phyloP scores from a whole-genome alignment of 2,113 vertebrate genomes.

The Barbus barbus region DNA sequence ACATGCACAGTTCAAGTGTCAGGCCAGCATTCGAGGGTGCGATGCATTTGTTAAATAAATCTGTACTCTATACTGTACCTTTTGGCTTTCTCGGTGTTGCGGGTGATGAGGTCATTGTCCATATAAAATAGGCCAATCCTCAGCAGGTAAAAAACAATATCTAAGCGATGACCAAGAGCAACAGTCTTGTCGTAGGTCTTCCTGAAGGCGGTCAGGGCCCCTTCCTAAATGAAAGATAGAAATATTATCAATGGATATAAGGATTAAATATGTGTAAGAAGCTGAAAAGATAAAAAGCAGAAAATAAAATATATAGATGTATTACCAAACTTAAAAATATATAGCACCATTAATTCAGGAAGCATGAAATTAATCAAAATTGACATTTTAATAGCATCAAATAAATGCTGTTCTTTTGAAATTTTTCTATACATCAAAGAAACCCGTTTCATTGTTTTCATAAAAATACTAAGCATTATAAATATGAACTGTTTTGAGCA shows the following conservation, averaged over 20 bases:
- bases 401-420: too few relatives aligned
- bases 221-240: conserved; percentile 79
- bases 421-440: too few relatives aligned
- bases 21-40: neutral
- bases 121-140: conserved; percentile 98
- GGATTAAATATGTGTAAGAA: neutral
- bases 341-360: too few relatives aligned
- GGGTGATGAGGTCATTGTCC: conserved; percentile 97
- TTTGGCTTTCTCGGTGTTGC: conserved; percentile 97
- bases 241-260: neutral
- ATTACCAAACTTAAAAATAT: too few relatives aligned
- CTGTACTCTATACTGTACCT: conserved; percentile 74
- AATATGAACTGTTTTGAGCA: too few relatives aligned
- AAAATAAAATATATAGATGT: neutral
- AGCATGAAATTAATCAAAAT: too few relatives aligned
- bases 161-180: conserved; percentile 92
- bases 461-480: too few relatives aligned
- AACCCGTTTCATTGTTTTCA: too few relatives aligned
- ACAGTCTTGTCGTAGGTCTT: conserved; percentile 98
- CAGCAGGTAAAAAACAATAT: conserved; percentile 96
- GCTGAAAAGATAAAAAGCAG: neutral
- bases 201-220: conserved; percentile 90
- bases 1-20: neutral
- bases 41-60: neutral
- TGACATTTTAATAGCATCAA: too few relatives aligned